A percentile compares a stretch with the other conserved stretches of the same genome.
phyloP scores from a whole-genome alignment of 2,113 vertebrate species.

The Prietella phreatophila region DNA sequence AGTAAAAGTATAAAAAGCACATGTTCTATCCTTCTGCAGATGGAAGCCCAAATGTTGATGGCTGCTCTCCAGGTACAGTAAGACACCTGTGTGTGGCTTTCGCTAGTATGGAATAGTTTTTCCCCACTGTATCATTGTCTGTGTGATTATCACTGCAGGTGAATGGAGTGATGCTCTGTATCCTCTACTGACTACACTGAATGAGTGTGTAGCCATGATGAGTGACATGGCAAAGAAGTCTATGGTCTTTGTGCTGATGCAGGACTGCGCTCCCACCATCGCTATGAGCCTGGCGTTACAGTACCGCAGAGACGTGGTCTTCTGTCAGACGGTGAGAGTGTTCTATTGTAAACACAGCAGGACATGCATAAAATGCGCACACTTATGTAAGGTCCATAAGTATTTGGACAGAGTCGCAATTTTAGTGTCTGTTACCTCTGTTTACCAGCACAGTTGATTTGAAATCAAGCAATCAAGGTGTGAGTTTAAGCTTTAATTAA shows the following conservation, averaged over 20 bases:
- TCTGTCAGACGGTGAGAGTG: constrained; percentile 91
- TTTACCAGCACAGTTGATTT: too few relatives aligned
- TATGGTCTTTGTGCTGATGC: constrained; percentile 98
- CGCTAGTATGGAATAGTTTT: background rate
- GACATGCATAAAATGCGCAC: too few relatives aligned
- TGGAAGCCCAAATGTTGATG: constrained; percentile 81
- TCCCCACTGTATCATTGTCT: background rate
- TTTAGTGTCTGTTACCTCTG: too few relatives aligned
- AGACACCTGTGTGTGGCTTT: constrained; percentile 45
- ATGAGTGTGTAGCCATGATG: constrained; percentile 94
- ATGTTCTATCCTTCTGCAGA: constrained; percentile 77
- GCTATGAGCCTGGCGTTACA: constrained; percentile 89
- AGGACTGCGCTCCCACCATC: constrained; percentile 93
- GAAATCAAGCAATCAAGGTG: too few relatives aligned
- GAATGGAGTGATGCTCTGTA: constrained; percentile 97
- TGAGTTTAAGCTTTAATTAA: too few relatives aligned
- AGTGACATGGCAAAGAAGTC: constrained; percentile 97
- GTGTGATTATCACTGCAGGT: constrained; percentile 65
- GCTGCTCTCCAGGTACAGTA: constrained; percentile 82
- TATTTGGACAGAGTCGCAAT: too few relatives aligned
- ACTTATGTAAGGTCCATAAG: too few relatives aligned
- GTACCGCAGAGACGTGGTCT: constrained; percentile 96
- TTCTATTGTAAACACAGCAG: too few relatives aligned
- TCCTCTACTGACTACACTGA: constrained; percentile 90
- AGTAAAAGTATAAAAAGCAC: constrained; percentile 41